These are phyloP conservation scores for Trichosurus vulpecula DNA, from an alignment of 2,797 vertebrate genomes.

Conservation along the genomic window DNA sequence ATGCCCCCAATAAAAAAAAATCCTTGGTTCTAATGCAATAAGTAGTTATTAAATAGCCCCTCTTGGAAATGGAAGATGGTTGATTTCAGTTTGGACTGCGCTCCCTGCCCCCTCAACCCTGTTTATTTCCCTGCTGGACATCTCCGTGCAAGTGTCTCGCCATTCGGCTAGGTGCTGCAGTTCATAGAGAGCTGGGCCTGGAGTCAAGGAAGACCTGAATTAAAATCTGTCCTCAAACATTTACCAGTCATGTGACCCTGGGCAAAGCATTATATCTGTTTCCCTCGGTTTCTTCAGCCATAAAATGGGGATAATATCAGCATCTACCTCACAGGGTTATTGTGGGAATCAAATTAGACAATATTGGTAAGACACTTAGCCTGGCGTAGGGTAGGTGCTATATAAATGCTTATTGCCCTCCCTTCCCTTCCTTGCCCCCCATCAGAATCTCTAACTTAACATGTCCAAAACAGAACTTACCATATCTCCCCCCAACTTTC, in stretches of 20 bases:
- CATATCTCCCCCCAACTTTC: background rate
- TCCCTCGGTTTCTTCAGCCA: background rate
- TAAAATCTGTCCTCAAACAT: background rate
- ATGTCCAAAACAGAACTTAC: background rate
- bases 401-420: background rate
- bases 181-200: background rate
- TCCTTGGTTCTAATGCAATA: no score
- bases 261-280: background rate
- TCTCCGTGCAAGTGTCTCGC: background rate
- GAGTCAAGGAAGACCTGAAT: background rate
- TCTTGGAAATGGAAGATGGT: background rate
- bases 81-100: background rate
- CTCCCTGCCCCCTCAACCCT: background rate
- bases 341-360: background rate
- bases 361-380: background rate
- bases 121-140: background rate
- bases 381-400: background rate
- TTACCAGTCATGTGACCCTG: background rate
- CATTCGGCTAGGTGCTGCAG: background rate
- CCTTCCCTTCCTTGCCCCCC: background rate
- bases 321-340: background rate
- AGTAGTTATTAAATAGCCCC: no score
- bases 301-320: background rate
- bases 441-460: background rate
- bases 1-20: background rate